Evolutionary conservation across 1,140 invertebrate species (phyloP).

Genomic region (Conopomorpha cramerella): DNA sequence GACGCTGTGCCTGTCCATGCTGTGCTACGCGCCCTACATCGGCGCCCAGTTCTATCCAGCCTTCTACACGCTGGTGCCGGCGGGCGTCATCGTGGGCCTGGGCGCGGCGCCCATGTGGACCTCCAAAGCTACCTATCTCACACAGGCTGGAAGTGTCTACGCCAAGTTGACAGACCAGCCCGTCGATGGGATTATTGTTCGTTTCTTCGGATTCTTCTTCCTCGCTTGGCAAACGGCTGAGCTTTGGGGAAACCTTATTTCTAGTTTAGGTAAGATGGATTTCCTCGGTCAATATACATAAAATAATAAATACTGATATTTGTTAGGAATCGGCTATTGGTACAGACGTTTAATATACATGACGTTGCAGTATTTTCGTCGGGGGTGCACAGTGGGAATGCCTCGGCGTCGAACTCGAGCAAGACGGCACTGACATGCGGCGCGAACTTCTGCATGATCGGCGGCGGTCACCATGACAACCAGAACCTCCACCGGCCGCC

Average conservation of each 20-base stretch:
- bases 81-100: conserved; percentile 85
- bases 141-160: conserved; percentile 88
- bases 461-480: conserved; percentile 64
- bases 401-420: conserved; percentile 47
- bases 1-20: conserved; percentile 89
- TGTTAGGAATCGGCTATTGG: too few relatives aligned
- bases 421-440: conserved; percentile 73
- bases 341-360: too few relatives aligned
- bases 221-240: conserved; percentile 95
- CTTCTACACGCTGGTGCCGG: conserved; percentile 91
- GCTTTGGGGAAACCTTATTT: conserved; percentile 94
- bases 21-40: conserved; percentile 93
- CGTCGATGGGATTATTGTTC: conserved; percentile 87
- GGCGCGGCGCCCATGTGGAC: conserved; percentile 96
- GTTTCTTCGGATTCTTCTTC: conserved; percentile 98
- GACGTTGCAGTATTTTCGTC: conserved; percentile 74
- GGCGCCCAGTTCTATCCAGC: conserved; percentile 89
- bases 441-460: conserved; percentile 80
- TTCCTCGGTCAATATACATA: too few relatives aligned
- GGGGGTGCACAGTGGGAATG: conserved; percentile 69
- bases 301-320: too few relatives aligned
- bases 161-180: conserved; percentile 85
- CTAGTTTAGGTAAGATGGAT: conserved; percentile 84
- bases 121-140: conserved; percentile 93
- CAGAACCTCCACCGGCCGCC: conserved; percentile 76